Conservation (phyloP, 2,113 vertebrate species). For the Semnornis frantzii region DNA sequence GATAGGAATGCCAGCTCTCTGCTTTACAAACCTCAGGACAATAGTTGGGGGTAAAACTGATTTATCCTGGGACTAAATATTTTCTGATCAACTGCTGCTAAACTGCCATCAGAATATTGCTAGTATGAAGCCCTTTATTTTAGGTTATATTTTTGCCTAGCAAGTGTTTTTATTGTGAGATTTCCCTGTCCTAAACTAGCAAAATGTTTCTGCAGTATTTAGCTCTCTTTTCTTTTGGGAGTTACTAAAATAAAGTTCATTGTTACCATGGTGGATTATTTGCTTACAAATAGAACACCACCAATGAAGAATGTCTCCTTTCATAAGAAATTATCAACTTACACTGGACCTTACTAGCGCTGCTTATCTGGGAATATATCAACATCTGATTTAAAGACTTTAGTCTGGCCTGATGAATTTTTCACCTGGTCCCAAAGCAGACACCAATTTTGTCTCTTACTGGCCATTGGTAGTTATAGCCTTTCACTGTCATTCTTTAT, state of each 20-base stretch:
- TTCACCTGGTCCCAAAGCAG: conserved; percentile 1
- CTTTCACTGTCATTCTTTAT: neutral
- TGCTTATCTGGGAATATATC: conserved; percentile 3
- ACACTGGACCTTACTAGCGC: neutral
- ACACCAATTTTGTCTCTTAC: conserved; percentile 4
- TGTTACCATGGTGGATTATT: conserved; percentile 10
- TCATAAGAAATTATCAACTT: conserved; percentile 16
- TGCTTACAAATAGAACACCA: conserved; percentile 15
- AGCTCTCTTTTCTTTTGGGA: conserved; percentile 20
- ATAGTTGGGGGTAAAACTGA: neutral
- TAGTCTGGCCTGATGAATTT: conserved; percentile 2
- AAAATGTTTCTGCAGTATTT: conserved; percentile 27
- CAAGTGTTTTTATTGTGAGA: conserved; percentile 16
- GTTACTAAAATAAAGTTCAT: conserved; percentile 29
- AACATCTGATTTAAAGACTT: conserved; percentile 18
- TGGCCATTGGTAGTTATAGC: neutral
- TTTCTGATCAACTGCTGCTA: neutral
- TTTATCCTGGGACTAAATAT: neutral
- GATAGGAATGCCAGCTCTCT: neutral
- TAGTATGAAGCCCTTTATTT: neutral
- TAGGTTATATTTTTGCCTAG: conserved; percentile 19
- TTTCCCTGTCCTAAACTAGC: neutral
- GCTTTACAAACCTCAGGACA: neutral
- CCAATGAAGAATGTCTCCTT: conserved; percentile 23
- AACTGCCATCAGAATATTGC: neutral